Evolutionary conservation across 2,888 invertebrate species (phyloP), one percentile per base, ranked within the genome.

Genomic region (Nephrotoma flavescens): DNA sequence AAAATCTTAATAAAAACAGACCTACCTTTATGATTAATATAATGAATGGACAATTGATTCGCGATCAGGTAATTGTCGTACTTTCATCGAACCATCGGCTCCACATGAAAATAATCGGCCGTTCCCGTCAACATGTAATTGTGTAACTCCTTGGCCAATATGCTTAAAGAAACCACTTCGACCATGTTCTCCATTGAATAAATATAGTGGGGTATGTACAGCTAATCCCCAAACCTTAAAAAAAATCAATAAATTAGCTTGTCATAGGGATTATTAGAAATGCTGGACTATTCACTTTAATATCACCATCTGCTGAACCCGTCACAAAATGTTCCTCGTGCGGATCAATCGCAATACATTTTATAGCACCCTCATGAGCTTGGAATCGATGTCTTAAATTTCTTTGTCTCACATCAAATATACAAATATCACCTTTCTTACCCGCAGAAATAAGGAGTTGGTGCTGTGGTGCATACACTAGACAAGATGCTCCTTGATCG

Each of bases 51-150:
- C 93, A 89, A 93, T 92, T 88, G 92, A 92, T 89, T 95, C 95
- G 88, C 96, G 94, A 90, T 98, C 97, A 19, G 98, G 97, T 89
- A 99, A 93, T 91, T 97, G 96, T 88, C 99, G 94, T 89, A 99
- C 97, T 93, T 99, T 99, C 96, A 99, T 97, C 86, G 99, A 98
- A 89, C 99, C 99, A 93, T 99, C 99, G 86, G 98, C 98, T 87
- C 99, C 99, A 92, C 99, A 99, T 6, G 99, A 99, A 93, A 98
- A 99, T 89, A 99, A 93, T 86, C 99, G 95, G 42, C 96, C 96
- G 88, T 95, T 95, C 83, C 96, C 94, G 91, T 99, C 99, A 88
- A 99, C 95, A 90, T 97, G 96, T 89, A 99, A 93, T 92, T 99
- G 99, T 85, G 98, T 98, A 83, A 99, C 99, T 45, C 98, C 98